Evolutionary conservation across 2,888 invertebrate species (phyloP), one percentile per base, ranked within the genome.

Genomic region (Scaptomyza tumidula): DNA sequence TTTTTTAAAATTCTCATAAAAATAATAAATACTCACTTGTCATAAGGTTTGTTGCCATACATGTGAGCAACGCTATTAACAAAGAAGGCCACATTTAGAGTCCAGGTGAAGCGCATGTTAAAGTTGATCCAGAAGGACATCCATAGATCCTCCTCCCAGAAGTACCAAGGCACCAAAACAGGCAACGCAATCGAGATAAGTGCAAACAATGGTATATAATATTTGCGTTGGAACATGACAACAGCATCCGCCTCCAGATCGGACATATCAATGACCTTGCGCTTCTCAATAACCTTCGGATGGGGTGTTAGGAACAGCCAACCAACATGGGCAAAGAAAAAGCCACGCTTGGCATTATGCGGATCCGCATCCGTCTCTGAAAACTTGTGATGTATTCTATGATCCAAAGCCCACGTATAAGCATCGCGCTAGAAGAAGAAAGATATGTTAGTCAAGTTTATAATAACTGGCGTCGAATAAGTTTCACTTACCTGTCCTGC

Each of bases 51-150:
- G 81, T 95, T 95, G n/a, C 98, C 98, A 94, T 96, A 98, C 93
- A 97, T 94, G 91, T 98, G 98, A 0, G 98, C 98, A 11, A 97
- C 96, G 90, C 97, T 98, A 92, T 98, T 98, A n/a, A 98, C 98
- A 85, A 96, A 95, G 94, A 96, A 99, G 1, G 98, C 98, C 77
- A 97, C 96, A 92, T 99, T 97, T 9, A 99, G 94, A 0, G 96
- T 96, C 73, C 95, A 93, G 57, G 95, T 95, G 92, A 98, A 98
- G 52, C 98, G 94, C 78, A 95, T 94, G 71, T 97, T 95, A 90
- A 96, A 97, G 87, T 96, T 95, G 9, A 98, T 94, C 93, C 96
- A 96, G 92, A 97, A 98, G 5, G 97, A 95, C 78, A 94, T 95
- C 93, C 95, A 93, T 11, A 96, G 90, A 1, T 94, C 93, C 92